Conservation (phyloP, 2,113 vertebrate genomes). For the Colossoma macropomum region DNA sequence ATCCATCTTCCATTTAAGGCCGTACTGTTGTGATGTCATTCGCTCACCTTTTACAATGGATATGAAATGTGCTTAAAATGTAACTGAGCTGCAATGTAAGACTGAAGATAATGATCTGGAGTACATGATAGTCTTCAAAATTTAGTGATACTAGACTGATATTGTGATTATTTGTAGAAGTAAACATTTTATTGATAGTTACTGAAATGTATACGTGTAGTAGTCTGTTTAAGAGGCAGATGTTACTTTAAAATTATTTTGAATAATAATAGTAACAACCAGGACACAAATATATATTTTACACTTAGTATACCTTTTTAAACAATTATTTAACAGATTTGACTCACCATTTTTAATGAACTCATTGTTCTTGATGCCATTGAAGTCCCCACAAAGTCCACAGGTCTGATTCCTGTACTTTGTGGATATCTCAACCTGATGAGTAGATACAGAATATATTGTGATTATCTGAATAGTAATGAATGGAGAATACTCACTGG, state of each 20-base stretch:
- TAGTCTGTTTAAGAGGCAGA: too few relatives aligned
- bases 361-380: slow-evolving; percentile 55
- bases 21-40: slow-evolving; percentile 70
- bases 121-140: too few relatives aligned
- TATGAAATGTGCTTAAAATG: neutral
- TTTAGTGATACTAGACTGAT: too few relatives aligned
- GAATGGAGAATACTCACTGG: too few relatives aligned
- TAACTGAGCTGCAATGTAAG: too few relatives aligned
- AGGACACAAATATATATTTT: neutral
- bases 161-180: too few relatives aligned
- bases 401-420: slow-evolving; percentile 74
- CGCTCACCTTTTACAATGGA: slow-evolving; percentile 29
- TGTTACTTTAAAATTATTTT: too few relatives aligned
- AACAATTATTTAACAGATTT: neutral
- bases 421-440: slow-evolving; percentile 74
- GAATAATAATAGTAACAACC: neutral
- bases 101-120: too few relatives aligned
- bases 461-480: too few relatives aligned
- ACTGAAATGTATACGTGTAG: too few relatives aligned
- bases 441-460: slow-evolving; percentile 1
- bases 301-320: neutral
- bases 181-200: too few relatives aligned
- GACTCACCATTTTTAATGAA: neutral
- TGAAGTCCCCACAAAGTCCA: slow-evolving; percentile 79
- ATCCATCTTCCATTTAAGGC: slow-evolving; percentile 78